Percentiles rank a stretch among this genome's conserved stretches.
Evolutionary conservation across 2,113 vertebrate genomes (phyloP).

Genomic region (Thymallus thymallus): DNA sequence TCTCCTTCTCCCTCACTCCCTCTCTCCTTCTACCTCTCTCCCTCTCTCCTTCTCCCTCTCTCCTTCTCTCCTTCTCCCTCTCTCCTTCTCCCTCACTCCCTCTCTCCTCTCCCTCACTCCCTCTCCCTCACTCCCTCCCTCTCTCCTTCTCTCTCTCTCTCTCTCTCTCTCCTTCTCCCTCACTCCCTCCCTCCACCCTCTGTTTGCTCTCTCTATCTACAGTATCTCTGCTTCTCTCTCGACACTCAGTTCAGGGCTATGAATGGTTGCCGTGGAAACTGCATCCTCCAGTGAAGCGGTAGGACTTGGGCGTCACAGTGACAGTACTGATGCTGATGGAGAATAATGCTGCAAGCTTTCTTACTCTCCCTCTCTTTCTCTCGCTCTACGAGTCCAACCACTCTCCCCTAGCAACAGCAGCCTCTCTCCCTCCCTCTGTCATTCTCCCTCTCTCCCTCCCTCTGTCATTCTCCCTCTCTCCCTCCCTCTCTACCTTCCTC

Average conservation of each 20-base stretch:
- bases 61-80: too few species aligned
- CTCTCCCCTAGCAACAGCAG: slow-evolving; percentile 70
- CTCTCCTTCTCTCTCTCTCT: too few species aligned
- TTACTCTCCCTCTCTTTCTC: slow-evolving; percentile 3
- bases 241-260: slow-evolving; percentile 50
- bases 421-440: slow-evolving; percentile 24
- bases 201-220: too few species aligned
- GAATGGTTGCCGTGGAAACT: slow-evolving; percentile 79
- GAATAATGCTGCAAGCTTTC: slow-evolving; percentile 66
- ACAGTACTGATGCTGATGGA: slow-evolving; percentile 69
- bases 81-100: too few species aligned
- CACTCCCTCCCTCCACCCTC: too few species aligned
- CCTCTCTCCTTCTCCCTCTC: too few species aligned
- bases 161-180: too few species aligned
- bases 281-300: slow-evolving; percentile 65
- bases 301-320: slow-evolving; percentile 61
- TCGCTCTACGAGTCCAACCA: background rate
- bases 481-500: slow-evolving; percentile 7
- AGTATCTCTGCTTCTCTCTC: slow-evolving; percentile 15
- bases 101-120: too few species aligned
- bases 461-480: slow-evolving; percentile 29
- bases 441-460: slow-evolving; percentile 10
- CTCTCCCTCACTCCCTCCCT: too few species aligned
- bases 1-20: too few species aligned
- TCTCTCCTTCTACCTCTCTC: too few species aligned